Base-by-base conservation (phyloP, 2,113 vertebrate species). In the Uria lomvia region DNA sequence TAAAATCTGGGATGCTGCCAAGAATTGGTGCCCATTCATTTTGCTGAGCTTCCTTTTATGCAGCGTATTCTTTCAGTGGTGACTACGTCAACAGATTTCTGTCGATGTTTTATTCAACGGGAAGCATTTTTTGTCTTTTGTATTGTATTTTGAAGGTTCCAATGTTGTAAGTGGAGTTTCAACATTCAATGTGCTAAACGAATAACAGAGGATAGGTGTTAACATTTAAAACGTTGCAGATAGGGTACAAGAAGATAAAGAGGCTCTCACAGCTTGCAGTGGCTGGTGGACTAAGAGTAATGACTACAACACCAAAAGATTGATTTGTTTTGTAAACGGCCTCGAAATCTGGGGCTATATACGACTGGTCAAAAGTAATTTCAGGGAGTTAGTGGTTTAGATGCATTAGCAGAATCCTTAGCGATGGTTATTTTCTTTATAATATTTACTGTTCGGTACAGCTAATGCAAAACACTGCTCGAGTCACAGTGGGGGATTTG, bases 391-490 rank as follows among this genome's bases (percentile, higher is more conserved):
- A 78, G 45, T 38, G 45, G 73, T 93, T 96, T 85, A 90, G 75
- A 68, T 70, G 71, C 91, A 92, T 97, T 94, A 97, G 62, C 50
- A 82, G 91, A 65, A 87, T 74, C 81, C 45, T 94, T 91, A 94
- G 1, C 17, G 73, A 68, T 91, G 76, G 65, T 86, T 93, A 91
- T 95, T 97, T 96, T 90, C 83, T 94, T 94, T 92, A 94, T 70
- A 89, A 95, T 97, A 95, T 97, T 97, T 97, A 91, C 91, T 95
- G 70, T 94, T 96, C 89, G 40, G 92, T 92, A 95, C 86, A 91
- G 89, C 73, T 96, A 97, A 96, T 97, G 89, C 74, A 95, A 97
- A 97, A 95, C 95, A 96, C 74, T 96, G 76, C 94, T 96, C 26
- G 70, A 89, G 93, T 62, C 87, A 94, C 87, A 90, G 66, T 36